Conservation (phyloP, 2,888 invertebrate genomes). For the Pachliopta kotzebuea region DNA sequence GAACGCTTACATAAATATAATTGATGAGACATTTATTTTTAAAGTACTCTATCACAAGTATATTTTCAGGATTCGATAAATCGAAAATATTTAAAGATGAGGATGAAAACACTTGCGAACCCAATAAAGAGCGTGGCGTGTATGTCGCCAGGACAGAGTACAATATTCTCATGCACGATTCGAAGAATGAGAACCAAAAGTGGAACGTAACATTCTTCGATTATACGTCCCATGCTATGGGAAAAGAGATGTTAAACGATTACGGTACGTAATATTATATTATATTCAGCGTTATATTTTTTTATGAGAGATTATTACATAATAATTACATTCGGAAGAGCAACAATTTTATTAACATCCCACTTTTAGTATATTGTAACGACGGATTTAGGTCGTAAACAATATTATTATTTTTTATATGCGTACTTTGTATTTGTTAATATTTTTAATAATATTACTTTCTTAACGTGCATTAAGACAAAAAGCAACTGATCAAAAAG, state of each 20-base stretch:
- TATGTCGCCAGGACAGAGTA: slow-evolving; percentile 95
- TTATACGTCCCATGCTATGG: slow-evolving; percentile 92
- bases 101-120: slow-evolving; percentile 84
- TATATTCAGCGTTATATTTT: slow-evolving; percentile 16
- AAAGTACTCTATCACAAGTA: background rate
- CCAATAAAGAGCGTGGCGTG: slow-evolving; percentile 84
- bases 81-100: slow-evolving; percentile 68
- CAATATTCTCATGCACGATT: slow-evolving; percentile 96
- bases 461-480: no score
- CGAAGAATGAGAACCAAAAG: slow-evolving; percentile 82
- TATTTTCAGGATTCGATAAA: slow-evolving; percentile 67
- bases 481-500: no score
- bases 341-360: background rate
- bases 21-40: no score
- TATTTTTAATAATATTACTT: background rate
- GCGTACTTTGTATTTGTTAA: background rate
- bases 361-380: background rate
- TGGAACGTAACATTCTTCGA: slow-evolving; percentile 99
- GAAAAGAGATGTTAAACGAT: slow-evolving; percentile 86
- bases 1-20: background rate
- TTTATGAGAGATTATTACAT: background rate
- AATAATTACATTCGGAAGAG: background rate
- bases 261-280: slow-evolving; percentile 83
- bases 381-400: background rate
- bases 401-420: background rate